Evolutionary conservation across 1,140 invertebrate genomes (phyloP).

Genomic region (Coptotermes formosanus): DNA sequence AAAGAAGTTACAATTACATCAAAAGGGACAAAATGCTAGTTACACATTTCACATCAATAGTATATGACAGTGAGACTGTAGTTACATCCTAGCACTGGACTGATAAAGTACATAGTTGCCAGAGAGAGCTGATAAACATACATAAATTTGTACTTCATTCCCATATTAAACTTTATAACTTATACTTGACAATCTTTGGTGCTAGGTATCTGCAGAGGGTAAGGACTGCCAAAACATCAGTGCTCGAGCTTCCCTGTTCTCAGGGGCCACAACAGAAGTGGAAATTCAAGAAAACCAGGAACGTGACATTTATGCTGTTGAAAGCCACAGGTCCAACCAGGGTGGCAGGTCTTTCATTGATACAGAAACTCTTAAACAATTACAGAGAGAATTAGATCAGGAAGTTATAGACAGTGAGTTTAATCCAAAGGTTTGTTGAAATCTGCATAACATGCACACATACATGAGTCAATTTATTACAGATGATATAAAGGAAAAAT

Average conservation of each 20-base stretch:
- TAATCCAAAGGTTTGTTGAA: slow-evolving; percentile 55
- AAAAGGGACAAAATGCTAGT: too few species aligned
- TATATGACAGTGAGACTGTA: too few species aligned
- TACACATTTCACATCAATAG: too few species aligned
- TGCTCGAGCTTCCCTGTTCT: slow-evolving; percentile 50
- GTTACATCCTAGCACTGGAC: too few species aligned
- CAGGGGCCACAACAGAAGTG: slow-evolving; percentile 24
- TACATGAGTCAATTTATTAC: too few species aligned
- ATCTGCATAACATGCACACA: not conserved
- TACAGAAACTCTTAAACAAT: slow-evolving; percentile 60
- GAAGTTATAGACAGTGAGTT: slow-evolving; percentile 68
- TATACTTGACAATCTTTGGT: too few species aligned
- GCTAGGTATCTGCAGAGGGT: slow-evolving; percentile 54
- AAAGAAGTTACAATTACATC: too few species aligned
- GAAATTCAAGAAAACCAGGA: not conserved
- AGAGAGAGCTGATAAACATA: too few species aligned
- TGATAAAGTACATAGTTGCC: too few species aligned
- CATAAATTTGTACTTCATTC: too few species aligned
- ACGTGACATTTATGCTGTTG: not conserved
- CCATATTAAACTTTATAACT: too few species aligned
- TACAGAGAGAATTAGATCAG: slow-evolving; percentile 63
- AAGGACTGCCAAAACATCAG: slow-evolving; percentile 57
- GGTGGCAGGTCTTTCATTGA: slow-evolving; percentile 54
- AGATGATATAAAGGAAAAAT: too few species aligned
- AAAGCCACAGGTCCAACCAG: not conserved